These are phyloP conservation scores for Yponomeuta malinellus DNA, from an alignment of 2,888 invertebrate genomes.

Conservation along the genomic window DNA sequence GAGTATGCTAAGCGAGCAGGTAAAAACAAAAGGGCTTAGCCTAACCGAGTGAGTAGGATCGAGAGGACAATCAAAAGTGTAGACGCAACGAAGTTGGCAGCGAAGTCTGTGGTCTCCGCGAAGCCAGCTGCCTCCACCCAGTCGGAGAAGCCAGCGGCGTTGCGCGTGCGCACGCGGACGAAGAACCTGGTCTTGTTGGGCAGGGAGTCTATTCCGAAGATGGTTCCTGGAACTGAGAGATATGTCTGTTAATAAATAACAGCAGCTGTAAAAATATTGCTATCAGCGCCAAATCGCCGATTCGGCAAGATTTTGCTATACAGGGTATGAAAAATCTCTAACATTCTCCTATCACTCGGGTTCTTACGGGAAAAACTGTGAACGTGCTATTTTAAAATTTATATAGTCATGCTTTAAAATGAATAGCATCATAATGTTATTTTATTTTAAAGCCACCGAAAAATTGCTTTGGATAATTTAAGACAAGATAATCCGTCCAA, in stretches of 20 bases:
- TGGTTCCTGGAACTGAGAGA: constrained; percentile 35
- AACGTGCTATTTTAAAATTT: no score
- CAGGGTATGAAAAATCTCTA: no score
- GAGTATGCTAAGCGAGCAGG: background rate
- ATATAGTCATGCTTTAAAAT: no score
- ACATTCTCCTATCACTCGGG: no score
- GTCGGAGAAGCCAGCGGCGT: constrained; percentile 58
- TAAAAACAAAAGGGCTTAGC: background rate
- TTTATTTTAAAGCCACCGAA: no score
- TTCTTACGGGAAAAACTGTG: no score
- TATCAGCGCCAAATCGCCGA: no score
- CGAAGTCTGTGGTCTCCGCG: constrained; percentile 20
- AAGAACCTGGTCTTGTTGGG: constrained; percentile 48
- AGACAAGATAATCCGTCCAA: no score
- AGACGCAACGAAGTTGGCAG: background rate
- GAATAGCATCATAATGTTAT: no score
- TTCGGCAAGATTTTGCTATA: no score
- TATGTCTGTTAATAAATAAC: background rate
- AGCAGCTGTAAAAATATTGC: no score
- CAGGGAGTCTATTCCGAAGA: constrained; percentile 47
- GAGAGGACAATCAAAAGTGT: background rate
- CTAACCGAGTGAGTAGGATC: background rate
- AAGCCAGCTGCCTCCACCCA: constrained; percentile 46
- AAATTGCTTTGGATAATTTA: no score
- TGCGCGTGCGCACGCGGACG: constrained; percentile 50